phyloP scores from a whole-genome alignment of 2,797 vertebrate genomes.

The Sus cebifrons region DNA sequence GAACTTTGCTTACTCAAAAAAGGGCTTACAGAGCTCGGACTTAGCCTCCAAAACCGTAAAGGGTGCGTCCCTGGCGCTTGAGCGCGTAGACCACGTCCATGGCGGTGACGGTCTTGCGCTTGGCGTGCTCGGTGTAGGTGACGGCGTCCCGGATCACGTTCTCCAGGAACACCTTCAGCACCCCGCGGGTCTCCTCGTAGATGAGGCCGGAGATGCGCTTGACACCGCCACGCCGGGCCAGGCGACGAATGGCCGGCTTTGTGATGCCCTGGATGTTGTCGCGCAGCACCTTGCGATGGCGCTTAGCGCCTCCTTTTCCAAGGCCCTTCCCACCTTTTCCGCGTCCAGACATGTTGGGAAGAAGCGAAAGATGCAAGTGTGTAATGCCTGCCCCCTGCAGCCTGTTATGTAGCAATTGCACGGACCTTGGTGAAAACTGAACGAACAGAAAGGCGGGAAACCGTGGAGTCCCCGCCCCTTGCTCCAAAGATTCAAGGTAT shows the following conservation, averaged over 20 bases:
- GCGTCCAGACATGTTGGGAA: fast-evolving
- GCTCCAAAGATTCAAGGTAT: not conserved
- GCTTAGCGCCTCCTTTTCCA: not conserved
- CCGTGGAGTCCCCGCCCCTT: not conserved
- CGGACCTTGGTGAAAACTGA: slow-evolving; percentile 40
- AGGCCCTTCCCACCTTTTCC: not conserved
- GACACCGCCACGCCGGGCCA: not conserved
- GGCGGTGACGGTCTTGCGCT: slow-evolving; percentile 84
- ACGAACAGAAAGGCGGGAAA: not conserved
- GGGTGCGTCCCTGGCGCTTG: slow-evolving; percentile 67
- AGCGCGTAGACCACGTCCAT: slow-evolving; percentile 52
- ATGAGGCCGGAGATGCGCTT: slow-evolving; percentile 53
- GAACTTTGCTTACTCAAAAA: not conserved
- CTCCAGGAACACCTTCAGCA: slow-evolving; percentile 65
- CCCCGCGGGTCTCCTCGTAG: not conserved
- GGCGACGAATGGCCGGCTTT: not conserved
- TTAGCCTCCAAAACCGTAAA: slow-evolving; percentile 71
- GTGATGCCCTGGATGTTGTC: slow-evolving; percentile 45
- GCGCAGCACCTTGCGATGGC: not conserved
- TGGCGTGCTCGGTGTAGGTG: slow-evolving; percentile 82
- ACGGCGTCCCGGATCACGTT: slow-evolving; percentile 84
- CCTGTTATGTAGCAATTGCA: not conserved
- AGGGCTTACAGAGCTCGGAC: not conserved
- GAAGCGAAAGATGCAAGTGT: fast-evolving
- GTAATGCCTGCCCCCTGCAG: fast-evolving